Conservation (phyloP, 2,888 invertebrate genomes). For the Tenthredo mesomela region DNA sequence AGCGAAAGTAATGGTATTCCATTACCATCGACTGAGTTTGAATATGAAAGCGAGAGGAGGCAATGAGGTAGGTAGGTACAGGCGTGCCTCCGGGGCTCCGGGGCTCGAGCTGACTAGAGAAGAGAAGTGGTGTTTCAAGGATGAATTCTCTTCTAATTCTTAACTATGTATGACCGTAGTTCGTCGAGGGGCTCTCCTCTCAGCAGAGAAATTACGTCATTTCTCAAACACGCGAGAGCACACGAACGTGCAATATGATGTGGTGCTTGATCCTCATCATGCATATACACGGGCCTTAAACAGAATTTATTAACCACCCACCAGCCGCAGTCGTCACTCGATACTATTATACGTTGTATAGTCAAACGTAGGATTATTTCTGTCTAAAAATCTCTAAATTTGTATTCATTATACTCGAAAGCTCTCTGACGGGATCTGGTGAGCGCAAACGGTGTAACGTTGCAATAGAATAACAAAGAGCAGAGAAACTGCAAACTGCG, state of each 20-base stretch:
- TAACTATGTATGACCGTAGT: constrained; percentile 22
- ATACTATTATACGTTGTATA: background rate
- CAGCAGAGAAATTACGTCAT: constrained; percentile 10
- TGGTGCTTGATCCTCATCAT: constrained; percentile 18
- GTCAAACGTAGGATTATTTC: background rate
- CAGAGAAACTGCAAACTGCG: background rate
- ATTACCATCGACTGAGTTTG: constrained; percentile 64
- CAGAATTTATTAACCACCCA: constrained; percentile 26
- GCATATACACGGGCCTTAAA: constrained; percentile 26
- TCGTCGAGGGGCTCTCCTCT: background rate
- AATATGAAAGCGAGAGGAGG: constrained; percentile 65
- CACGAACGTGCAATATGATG: constrained; percentile 3
- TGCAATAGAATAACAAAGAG: background rate
- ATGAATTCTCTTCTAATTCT: constrained; percentile 18
- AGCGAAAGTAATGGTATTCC: constrained; percentile 65
- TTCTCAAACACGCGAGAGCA: constrained; percentile 3
- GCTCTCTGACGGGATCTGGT: background rate
- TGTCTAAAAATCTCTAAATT: background rate
- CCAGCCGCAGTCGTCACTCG: constrained; percentile 25
- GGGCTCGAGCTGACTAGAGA: background rate
- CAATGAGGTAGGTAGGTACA: constrained; percentile 38
- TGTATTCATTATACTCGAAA: background rate
- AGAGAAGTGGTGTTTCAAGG: constrained; percentile 7
- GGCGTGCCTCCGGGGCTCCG: background rate
- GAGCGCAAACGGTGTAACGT: background rate